phyloP scores from a whole-genome alignment of 1,140 invertebrate species.

The Phymorhynchus buccinoides region DNA sequence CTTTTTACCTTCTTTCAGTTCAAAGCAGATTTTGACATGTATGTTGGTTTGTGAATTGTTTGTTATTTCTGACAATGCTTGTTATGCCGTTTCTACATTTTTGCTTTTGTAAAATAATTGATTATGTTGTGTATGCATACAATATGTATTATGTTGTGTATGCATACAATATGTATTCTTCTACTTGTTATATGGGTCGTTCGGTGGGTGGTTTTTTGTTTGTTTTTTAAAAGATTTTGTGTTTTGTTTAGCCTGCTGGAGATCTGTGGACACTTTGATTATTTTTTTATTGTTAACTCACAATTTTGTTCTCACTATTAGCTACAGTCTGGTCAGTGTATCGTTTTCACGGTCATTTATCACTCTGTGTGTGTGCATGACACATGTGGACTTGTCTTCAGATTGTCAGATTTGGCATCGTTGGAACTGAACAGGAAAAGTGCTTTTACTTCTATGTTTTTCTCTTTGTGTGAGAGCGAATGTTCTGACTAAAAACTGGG shows the following conservation, averaged over 20 bases:
- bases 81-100: background rate
- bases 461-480: too few relatives aligned
- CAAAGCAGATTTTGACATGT: too few relatives aligned
- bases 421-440: background rate
- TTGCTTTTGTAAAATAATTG: background rate
- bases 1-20: background rate
- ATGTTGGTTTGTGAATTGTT: background rate
- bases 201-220: background rate
- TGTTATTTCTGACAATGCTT: background rate
- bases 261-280: background rate
- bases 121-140: too few relatives aligned
- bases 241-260: background rate
- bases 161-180: background rate
- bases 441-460: background rate
- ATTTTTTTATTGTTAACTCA: background rate
- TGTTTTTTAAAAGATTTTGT: background rate
- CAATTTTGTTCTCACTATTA: background rate
- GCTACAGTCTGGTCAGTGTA: slow-evolving; percentile 7
- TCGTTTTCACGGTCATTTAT: background rate
- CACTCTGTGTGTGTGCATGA: background rate
- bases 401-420: background rate
- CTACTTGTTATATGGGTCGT: background rate
- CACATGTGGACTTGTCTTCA: too few relatives aligned
- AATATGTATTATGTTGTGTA: too few relatives aligned
- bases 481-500: too few relatives aligned